phyloP scores from a whole-genome alignment of 2,888 invertebrate genomes.

The Acleris emargana region DNA sequence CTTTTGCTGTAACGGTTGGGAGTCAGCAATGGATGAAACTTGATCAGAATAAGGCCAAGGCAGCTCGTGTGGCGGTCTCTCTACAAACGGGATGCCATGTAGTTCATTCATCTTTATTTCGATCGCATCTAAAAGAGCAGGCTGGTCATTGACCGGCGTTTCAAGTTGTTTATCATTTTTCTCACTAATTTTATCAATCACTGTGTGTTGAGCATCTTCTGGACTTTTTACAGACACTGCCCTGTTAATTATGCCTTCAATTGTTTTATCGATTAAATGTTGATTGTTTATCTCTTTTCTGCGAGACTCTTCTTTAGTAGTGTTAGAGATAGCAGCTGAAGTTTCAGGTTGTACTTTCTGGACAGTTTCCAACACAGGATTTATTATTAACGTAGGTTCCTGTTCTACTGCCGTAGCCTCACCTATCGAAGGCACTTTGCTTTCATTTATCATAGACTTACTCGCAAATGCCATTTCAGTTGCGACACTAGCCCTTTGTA shows the following conservation, averaged over 20 bases:
- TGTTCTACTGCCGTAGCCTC: constrained; percentile 42
- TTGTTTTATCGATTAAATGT: constrained; percentile 73
- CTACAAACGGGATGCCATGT: constrained; percentile 72
- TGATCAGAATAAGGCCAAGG: constrained; percentile 42
- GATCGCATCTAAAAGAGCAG: constrained; percentile 63
- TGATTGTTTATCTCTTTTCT: constrained; percentile 67
- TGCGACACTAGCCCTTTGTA: constrained; percentile 55
- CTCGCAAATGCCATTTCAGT: constrained; percentile 61
- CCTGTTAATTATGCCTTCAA: constrained; percentile 73
- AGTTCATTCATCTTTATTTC: constrained; percentile 79
- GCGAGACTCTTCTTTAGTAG: constrained; percentile 50
- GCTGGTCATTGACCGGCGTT: constrained; percentile 43
- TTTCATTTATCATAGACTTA: constrained; percentile 46
- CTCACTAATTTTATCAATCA: constrained; percentile 42
- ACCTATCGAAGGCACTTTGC: constrained; percentile 44
- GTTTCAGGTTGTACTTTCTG: constrained; percentile 35
- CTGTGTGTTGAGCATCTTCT: constrained; percentile 48
- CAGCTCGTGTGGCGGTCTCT: constrained; percentile 65
- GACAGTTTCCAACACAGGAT: constrained; percentile 40
- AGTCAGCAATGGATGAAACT: constrained; percentile 2
- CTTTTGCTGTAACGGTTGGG: constrained; percentile 45
- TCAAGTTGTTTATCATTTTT: constrained; percentile 44
- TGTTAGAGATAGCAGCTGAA: constrained; percentile 32
- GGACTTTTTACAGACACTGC: constrained; percentile 52
- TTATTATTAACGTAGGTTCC: constrained; percentile 40